Evolutionary conservation across 2,888 invertebrate genomes (phyloP).

Genomic region (Acronicta alni): DNA sequence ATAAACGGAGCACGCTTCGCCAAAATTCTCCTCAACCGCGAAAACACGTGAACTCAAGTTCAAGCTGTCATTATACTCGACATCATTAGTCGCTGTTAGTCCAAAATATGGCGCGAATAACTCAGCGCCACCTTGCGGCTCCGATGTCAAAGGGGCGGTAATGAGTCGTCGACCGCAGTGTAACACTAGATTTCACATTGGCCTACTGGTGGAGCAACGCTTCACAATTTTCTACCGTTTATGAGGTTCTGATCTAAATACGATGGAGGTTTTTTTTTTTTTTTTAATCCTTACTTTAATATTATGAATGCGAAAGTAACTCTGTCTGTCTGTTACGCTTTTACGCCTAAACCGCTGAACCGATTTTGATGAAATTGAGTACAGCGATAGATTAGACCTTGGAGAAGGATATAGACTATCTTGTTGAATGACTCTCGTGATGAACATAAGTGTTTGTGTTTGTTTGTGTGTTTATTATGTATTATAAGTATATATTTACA

Average conservation of each 20-base stretch:
- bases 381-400: too few species aligned
- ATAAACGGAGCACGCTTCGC: slow-evolving; percentile 4
- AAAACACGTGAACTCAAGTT: slow-evolving; percentile 30
- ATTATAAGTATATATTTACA: too few species aligned
- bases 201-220: slow-evolving; percentile 18
- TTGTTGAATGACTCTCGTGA: too few species aligned
- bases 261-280: too few species aligned
- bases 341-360: too few species aligned
- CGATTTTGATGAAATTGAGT: too few species aligned
- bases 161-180: slow-evolving; percentile 47
- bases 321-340: too few species aligned
- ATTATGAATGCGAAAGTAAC: too few species aligned
- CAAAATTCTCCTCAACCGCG: slow-evolving; percentile 2
- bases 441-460: too few species aligned
- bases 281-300: too few species aligned
- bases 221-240: slow-evolving; percentile 15
- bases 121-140: slow-evolving; percentile 25
- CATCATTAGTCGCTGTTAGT: slow-evolving; percentile 44
- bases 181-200: slow-evolving; percentile 38
- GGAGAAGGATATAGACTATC: too few species aligned
- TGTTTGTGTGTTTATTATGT: too few species aligned
- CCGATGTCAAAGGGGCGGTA: slow-evolving; percentile 45
- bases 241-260: not conserved
- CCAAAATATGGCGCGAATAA: slow-evolving; percentile 49
- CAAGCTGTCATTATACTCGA: slow-evolving; percentile 33